Percentiles rank a stretch among this genome's conserved stretches.
phyloP scores from a whole-genome alignment of 2,888 invertebrate genomes.

The Latrodectus hesperus region DNA sequence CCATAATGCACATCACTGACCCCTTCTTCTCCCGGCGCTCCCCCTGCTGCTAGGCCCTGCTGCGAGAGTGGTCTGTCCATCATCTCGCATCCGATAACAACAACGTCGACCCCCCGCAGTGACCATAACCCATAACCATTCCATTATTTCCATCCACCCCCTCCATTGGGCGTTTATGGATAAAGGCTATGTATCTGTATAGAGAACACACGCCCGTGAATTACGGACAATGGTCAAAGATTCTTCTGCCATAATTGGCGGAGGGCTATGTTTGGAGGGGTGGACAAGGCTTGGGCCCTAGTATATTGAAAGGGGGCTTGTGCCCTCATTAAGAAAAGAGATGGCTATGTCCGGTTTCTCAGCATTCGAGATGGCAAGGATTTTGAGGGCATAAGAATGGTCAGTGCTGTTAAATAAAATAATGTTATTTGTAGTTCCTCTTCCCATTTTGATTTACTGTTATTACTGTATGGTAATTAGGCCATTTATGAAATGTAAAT shows the following conservation, averaged over 20 bases:
- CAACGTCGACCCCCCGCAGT: slow-evolving; percentile 46
- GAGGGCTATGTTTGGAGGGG: slow-evolving; percentile 10
- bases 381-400: not conserved
- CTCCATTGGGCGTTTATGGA: not conserved
- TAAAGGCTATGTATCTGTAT: not conserved
- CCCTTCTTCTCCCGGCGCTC: not conserved
- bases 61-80: slow-evolving; percentile 38
- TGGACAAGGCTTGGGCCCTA: not conserved
- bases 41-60: slow-evolving; percentile 18
- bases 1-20: slow-evolving; percentile 45
- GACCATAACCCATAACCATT: slow-evolving; percentile 67
- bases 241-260: slow-evolving; percentile 55
- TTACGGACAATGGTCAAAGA: slow-evolving; percentile 36
- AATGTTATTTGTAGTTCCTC: too few species aligned
- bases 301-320: slow-evolving; percentile 38
- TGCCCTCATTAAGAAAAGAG: slow-evolving; percentile 58
- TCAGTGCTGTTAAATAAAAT: too few species aligned
- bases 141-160: slow-evolving; percentile 35
- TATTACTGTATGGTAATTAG: too few species aligned
- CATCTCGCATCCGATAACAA: slow-evolving; percentile 53
- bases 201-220: not conserved
- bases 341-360: slow-evolving; percentile 46
- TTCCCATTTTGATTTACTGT: too few species aligned
- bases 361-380: not conserved
- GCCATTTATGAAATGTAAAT: too few species aligned